Percentiles rank a stretch among this genome's conserved stretches.
phyloP scores from a whole-genome alignment of 2,797 vertebrate genomes.

The Myripristis murdjan region DNA sequence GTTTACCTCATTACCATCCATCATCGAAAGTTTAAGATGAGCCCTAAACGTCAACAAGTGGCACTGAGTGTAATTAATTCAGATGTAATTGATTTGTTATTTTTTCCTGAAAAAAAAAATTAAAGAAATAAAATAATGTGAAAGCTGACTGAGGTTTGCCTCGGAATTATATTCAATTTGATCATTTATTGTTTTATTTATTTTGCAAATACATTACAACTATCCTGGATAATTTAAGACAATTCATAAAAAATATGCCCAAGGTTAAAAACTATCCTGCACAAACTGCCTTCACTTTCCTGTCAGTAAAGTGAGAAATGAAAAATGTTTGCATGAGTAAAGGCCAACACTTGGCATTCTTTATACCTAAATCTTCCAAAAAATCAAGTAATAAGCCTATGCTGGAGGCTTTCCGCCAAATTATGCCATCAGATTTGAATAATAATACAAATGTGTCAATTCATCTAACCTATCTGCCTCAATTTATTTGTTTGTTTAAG shows the following conservation, averaged over 20 bases:
- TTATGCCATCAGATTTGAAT: not conserved
- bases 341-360: not conserved
- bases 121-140: too few relatives aligned
- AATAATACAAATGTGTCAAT: not conserved
- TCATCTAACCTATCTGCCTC: not conserved
- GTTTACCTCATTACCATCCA: not conserved
- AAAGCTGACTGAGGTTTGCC: too few relatives aligned
- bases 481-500: conserved; percentile 8
- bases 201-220: not conserved
- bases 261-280: not conserved
- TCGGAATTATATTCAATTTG: too few relatives aligned
- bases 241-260: too few relatives aligned
- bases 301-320: conserved; percentile 1
- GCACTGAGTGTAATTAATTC: too few relatives aligned
- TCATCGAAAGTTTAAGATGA: not conserved
- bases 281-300: not conserved
- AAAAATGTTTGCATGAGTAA: not conserved
- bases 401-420: not conserved
- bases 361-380: not conserved
- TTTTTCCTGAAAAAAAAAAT: too few relatives aligned
- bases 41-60: not conserved
- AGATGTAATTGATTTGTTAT: too few relatives aligned
- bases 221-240: too few relatives aligned
- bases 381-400: not conserved
- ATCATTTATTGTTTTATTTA: not conserved